Conservation (phyloP, 2,113 vertebrate species). For the Rhadina sibilatrix region DNA sequence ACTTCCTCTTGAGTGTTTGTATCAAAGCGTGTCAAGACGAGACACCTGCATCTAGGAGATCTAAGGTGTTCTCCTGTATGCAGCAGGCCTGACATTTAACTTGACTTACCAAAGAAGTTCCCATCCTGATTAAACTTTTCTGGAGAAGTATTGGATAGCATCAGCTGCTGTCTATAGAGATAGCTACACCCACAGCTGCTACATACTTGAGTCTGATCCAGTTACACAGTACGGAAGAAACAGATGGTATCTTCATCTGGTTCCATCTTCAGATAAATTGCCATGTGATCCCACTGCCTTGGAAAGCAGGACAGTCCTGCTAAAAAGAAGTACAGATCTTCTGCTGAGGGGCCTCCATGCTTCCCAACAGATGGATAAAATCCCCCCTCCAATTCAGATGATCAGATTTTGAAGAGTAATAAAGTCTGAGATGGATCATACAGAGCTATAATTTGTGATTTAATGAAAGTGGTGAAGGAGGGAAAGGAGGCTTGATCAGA, state of each 20-base stretch:
- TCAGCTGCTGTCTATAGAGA: slow-evolving; percentile 4
- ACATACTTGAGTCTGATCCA: slow-evolving; percentile 41
- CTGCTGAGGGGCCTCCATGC: neutral
- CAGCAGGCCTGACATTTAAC: neutral
- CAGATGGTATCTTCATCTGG: slow-evolving; percentile 52
- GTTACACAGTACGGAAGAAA: slow-evolving; percentile 32
- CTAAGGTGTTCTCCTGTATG: neutral
- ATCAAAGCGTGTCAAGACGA: neutral
- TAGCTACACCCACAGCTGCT: neutral
- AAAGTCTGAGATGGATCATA: neutral
- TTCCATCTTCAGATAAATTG: slow-evolving; percentile 13
- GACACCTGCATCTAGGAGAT: neutral
- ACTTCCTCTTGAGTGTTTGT: neutral
- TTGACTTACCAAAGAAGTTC: neutral
- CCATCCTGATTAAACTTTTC: neutral
- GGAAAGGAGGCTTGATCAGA: neutral
- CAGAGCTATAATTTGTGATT: neutral
- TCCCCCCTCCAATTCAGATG: neutral
- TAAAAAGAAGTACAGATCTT: neutral
- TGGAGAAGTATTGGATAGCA: neutral
- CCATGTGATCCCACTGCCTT: neutral
- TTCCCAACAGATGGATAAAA: neutral
- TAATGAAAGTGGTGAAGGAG: neutral
- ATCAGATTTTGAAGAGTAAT: neutral
- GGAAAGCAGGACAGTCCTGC: neutral